Evolutionary conservation across 2,797 vertebrate species (phyloP).

Genomic region (Sebastes matsubarae): DNA sequence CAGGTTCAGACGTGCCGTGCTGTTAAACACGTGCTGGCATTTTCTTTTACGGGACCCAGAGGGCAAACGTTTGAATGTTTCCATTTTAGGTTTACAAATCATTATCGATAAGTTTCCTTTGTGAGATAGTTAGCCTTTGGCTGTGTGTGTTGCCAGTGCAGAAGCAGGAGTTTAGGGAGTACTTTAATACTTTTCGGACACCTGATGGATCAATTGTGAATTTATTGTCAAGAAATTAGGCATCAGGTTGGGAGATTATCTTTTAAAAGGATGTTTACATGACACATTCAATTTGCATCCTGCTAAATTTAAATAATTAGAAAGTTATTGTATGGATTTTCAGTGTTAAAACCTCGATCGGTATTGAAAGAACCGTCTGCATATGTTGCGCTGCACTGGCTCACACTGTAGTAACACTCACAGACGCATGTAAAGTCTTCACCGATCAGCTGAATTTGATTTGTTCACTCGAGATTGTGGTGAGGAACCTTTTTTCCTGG

Average conservation of each 20-base stretch:
- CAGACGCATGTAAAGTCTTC: conserved; percentile 23
- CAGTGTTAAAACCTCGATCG: background rate
- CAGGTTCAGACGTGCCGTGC: conserved; percentile 6
- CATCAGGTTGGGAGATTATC: background rate
- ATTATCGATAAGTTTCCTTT: conserved; percentile 45
- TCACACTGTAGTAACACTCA: background rate
- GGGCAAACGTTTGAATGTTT: conserved; percentile 12
- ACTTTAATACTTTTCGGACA: background rate
- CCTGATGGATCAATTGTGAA: background rate
- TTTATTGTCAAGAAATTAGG: background rate
- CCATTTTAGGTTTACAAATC: conserved; percentile 5
- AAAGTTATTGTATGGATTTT: background rate
- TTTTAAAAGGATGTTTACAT: background rate
- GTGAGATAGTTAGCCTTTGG: background rate
- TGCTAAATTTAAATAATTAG: background rate
- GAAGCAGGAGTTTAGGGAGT: background rate
- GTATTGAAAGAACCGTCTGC: background rate
- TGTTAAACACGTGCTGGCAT: conserved; percentile 9
- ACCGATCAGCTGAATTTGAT: conserved; percentile 7
- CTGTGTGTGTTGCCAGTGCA: conserved; percentile 24
- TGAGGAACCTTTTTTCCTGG: background rate
- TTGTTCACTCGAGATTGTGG: background rate
- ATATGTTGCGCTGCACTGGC: background rate
- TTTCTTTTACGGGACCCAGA: background rate
- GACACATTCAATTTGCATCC: background rate